Base-by-base conservation (phyloP, 2,797 vertebrate genomes). In the Moxostoma hubbsi region DNA sequence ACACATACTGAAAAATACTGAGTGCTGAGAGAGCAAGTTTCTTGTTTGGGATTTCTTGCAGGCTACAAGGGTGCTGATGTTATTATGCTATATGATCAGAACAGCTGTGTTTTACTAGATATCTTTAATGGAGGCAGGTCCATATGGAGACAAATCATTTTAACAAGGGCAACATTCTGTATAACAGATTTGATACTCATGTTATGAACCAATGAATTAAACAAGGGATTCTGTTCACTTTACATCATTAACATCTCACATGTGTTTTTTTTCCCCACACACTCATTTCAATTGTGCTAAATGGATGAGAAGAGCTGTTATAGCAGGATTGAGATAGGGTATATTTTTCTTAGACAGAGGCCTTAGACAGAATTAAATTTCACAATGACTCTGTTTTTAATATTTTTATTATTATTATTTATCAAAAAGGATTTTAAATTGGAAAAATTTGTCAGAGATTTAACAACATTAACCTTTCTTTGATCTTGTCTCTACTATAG, bases 41-140 rank as follows among this genome's bases (percentile, higher is more conserved):
- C 65, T 69, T 61, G 66, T 77, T 77, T 77, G 49, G 66, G 47
- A 70, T n/a, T 69, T 68, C 51, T 77, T 58, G 66, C 55, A 69
- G 49, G 66, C 66, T 66, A 77, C 66, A 47, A 77, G 49, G 66
- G 75, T 69, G n/a, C 49, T 43, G 57, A 49, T 70, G 65, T 69
- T 77, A 77, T 70, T 77, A 69, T 70, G 75, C 75, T 77, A 62
- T 77, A 77, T 77, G 66, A 62, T 77, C 75, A 61, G 57, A 70
- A 77, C 75, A 77, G 75, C 75, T 77, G 75, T 77, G 57, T 77
- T 77, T 77, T 70, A 77, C 75, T 63, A 77, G 66, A 70, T 69
- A 5, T 62, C 70, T 77, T 43, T 70, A 70, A 77, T 77, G 36
- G 75, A 77, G 66, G 36, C 46, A 53, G 73, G 57, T 66, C 49